Percentiles rank a stretch among this genome's conserved stretches.
phyloP scores from a whole-genome alignment of 1,140 invertebrate species.

The Drosophila miranda region DNA sequence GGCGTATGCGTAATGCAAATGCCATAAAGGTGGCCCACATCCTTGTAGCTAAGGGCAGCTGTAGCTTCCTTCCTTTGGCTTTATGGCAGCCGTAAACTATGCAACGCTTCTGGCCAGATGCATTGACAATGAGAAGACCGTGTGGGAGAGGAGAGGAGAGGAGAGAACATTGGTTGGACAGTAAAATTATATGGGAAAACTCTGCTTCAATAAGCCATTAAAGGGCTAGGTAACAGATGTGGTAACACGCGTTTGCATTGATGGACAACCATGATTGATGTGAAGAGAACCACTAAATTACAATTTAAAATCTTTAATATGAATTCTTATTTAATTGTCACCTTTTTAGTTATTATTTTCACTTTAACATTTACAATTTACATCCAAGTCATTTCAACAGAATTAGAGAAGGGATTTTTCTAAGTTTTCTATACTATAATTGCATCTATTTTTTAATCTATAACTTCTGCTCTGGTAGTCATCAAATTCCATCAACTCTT shows the following conservation, averaged over 20 bases:
- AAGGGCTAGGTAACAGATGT: not conserved
- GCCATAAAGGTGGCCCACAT: conserved; percentile 36
- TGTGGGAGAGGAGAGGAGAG: no score
- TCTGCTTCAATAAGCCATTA: not conserved
- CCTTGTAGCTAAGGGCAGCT: conserved; percentile 43
- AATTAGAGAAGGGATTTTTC: no score
- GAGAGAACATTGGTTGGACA: not conserved
- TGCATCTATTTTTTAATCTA: no score
- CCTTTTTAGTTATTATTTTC: no score
- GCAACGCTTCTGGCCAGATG: conserved; percentile 51
- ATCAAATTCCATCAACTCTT: no score
- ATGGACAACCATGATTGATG: no score
- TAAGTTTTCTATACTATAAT: no score
- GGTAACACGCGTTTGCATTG: no score
- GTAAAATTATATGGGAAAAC: not conserved
- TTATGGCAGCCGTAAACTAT: conserved; percentile 50
- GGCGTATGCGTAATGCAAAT: conserved; percentile 58
- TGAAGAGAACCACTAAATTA: not conserved
- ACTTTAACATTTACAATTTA: not conserved
- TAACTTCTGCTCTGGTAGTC: no score
- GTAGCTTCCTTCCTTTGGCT: conserved; percentile 9
- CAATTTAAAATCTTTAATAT: no score
- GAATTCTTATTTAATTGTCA: no score
- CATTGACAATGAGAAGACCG: conserved; percentile 32
- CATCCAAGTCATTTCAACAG: no score